A percentile compares a stretch with the other conserved stretches of the same genome.
Conservation (phyloP, 2,797 vertebrate species). For the Moxostoma hubbsi region DNA sequence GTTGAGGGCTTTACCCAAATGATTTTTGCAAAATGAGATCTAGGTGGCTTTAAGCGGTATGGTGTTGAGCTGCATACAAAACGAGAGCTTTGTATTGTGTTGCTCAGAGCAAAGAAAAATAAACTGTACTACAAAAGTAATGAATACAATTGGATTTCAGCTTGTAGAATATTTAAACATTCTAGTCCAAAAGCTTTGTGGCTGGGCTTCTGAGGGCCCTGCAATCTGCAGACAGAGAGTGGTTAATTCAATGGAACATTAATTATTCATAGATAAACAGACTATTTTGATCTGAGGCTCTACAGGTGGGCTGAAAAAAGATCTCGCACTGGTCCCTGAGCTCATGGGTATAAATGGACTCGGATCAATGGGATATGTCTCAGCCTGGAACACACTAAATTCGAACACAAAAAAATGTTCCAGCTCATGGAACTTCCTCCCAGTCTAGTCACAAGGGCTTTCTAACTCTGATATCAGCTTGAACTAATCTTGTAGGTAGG, state of each 20-base stretch:
- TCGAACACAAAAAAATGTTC: neutral
- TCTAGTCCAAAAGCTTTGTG: slow-evolving; percentile 17
- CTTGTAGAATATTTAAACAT: slow-evolving; percentile 7
- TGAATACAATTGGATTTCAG: slow-evolving; percentile 16
- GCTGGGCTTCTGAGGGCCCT: neutral
- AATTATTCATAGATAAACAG: slow-evolving; percentile 59
- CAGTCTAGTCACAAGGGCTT: neutral
- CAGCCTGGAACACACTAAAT: slow-evolving; percentile 5
- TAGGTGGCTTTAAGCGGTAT: neutral
- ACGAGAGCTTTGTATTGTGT: slow-evolving; percentile 12
- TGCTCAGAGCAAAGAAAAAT: slow-evolving; percentile 9
- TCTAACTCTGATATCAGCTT: no score
- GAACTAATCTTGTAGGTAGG: no score
- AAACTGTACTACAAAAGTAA: slow-evolving; percentile 1
- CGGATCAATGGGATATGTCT: slow-evolving; percentile 46
- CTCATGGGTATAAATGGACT: slow-evolving; percentile 36
- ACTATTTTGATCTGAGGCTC: slow-evolving; percentile 31
- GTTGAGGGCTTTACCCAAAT: slow-evolving; percentile 15
- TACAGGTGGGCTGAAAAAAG: slow-evolving; percentile 48
- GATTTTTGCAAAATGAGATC: neutral
- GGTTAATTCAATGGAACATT: slow-evolving; percentile 38
- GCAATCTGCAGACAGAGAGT: slow-evolving; percentile 18
- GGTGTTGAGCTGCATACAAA: slow-evolving; percentile 24
- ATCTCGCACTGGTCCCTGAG: slow-evolving; percentile 20
- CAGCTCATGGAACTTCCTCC: neutral